Evolutionary conservation across 1,140 invertebrate genomes (phyloP), one percentile per base, ranked within the genome.

Genomic region (Drosophila grimshawi): DNA sequence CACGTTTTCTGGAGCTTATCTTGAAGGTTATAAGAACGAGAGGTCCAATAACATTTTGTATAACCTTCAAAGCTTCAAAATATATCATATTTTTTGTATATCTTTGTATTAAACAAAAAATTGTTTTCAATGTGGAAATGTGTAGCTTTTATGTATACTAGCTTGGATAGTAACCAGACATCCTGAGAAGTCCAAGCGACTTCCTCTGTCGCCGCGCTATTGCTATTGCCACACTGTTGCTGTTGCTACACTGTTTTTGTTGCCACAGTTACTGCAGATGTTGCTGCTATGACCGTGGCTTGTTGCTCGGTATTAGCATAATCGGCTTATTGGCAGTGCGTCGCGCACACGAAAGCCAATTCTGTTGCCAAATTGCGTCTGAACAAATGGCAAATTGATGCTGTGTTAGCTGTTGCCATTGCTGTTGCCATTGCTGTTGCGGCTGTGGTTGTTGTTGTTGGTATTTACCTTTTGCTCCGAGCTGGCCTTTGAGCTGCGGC

Each of bases 291-390:
- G 35, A 45, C 33, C 64, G 65, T 37, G 39, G 80, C 71, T 76
- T 77, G 82, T 81, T 86, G 82, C 75, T 76, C 52, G 81, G 65
- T 75, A 78, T 81, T 78, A 86, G 67, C 78, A 79, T 68, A 75
- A 81, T 75, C 72, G 66, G 75, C 74, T 65, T 78, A 78, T 67
- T 49, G 32, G 48, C 80, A 49, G 30, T 77, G 79, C 62, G 61
- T 68, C 39, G 37, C 63, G 39, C 10, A 46, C 46, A 59, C 53
- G 64, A 27, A 41, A 46, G 52, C 64, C 48, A 59, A 67, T 59
- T 45, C 32, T 35, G 43, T 46, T 77, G 75, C 71, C 70, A 77
- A 77, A 70, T 64, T 46, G 68, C 66, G 41, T 60, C 52, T 70
- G 39, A 52, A 33, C 60, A 19, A 75, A 69, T 61, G 56, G 56